phyloP scores from a whole-genome alignment of 2,113 vertebrate genomes.

The Pelmatolapia mariae region DNA sequence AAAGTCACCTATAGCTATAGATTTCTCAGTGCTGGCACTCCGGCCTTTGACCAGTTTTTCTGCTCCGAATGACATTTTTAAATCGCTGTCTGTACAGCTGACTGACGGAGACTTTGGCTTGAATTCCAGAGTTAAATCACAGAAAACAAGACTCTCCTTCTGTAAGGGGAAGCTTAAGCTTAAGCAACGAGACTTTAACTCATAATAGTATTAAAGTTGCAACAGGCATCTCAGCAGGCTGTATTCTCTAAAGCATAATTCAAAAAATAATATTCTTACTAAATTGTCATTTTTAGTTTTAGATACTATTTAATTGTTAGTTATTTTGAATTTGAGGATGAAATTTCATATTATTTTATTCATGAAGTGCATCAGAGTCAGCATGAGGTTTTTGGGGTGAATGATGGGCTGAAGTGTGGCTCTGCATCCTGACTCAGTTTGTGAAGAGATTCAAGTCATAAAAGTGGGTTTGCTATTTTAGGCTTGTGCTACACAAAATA shows the following conservation, averaged over 20 bases:
- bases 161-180: not conserved
- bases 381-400: not conserved
- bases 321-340: not conserved
- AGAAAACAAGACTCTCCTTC: not conserved
- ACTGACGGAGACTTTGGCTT: not conserved
- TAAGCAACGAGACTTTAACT: not conserved
- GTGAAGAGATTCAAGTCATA: not conserved
- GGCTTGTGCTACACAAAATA: not conserved
- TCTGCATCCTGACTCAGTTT: not conserved
- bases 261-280: not conserved
- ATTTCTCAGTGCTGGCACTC: conserved; percentile 12
- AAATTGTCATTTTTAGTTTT: not conserved
- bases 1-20: not conserved
- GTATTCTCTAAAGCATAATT: not conserved
- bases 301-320: not conserved
- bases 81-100: conserved; percentile 12
- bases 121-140: conserved; percentile 1
- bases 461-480: not conserved
- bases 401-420: not conserved
- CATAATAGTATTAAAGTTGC: not conserved
- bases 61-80: conserved; percentile 18
- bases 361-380: not conserved
- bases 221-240: not conserved
- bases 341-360: not conserved
- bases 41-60: conserved; percentile 4